Evolutionary conservation across 2,797 vertebrate genomes (phyloP).

Genomic region (Todus mexicanus): DNA sequence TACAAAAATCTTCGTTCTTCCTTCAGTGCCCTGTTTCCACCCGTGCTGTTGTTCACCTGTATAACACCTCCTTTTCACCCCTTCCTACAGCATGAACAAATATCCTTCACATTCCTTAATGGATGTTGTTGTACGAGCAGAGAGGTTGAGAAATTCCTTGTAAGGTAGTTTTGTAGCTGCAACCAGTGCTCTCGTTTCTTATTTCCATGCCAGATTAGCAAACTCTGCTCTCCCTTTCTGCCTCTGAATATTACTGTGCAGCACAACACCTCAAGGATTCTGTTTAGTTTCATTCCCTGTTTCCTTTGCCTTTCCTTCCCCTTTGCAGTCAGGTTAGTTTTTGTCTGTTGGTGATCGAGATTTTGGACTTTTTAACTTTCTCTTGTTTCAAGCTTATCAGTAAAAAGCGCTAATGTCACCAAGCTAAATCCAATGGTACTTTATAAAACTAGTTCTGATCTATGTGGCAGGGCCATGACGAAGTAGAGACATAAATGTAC

Average conservation of each 20-base stretch:
- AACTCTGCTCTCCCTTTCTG: not conserved
- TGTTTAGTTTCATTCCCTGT: not conserved
- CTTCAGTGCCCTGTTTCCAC: not conserved
- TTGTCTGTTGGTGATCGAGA: not conserved
- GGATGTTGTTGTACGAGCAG: not conserved
- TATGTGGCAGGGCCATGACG: not conserved
- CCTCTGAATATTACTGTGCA: not conserved
- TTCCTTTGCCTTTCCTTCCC: not conserved
- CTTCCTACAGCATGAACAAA: constrained; percentile 23
- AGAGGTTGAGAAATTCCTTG: constrained; percentile 8
- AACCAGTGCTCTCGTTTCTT: not conserved
- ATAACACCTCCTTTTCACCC: not conserved
- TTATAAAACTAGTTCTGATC: not conserved
- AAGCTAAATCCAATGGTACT: not conserved
- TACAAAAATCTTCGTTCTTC: not conserved
- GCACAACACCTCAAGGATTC: not conserved
- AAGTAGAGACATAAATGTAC: not conserved
- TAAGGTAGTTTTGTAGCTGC: not conserved
- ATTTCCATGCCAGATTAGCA: not conserved
- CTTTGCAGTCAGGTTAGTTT: not conserved
- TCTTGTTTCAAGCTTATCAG: not conserved
- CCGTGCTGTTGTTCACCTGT: constrained; percentile 2
- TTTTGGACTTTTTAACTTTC: not conserved
- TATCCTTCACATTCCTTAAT: not conserved
- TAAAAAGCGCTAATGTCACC: not conserved